Conservation (phyloP, 2,113 vertebrate genomes). For the Ondatra zibethicus region DNA sequence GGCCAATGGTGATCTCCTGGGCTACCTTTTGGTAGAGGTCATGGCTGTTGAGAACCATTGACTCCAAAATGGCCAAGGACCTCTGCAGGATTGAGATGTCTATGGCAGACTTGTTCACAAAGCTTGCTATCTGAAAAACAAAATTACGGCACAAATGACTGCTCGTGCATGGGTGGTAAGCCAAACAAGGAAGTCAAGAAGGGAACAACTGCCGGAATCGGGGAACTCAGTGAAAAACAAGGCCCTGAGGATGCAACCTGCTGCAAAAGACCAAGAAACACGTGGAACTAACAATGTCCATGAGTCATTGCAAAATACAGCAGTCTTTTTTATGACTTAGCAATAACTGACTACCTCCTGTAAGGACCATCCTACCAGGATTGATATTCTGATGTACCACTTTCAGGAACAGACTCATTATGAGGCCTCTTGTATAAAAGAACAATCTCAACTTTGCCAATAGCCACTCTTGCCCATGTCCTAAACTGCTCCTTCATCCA, state of each 20-base stretch:
- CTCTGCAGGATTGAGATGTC: constrained; percentile 96
- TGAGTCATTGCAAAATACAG: not conserved
- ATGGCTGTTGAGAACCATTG: constrained; percentile 99
- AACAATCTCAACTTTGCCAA: not conserved
- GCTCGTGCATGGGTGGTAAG: accelerated
- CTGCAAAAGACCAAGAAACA: accelerated
- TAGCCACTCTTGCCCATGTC: not conserved
- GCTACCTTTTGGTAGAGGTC: constrained; percentile 99
- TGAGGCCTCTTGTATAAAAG: not conserved
- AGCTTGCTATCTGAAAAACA: constrained; percentile 94
- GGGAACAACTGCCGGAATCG: accelerated
- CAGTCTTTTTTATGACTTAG: not conserved
- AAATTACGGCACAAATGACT: not conserved
- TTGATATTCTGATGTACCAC: not conserved
- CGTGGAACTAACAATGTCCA: accelerated
- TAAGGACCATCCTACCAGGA: not conserved
- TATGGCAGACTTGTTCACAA: constrained; percentile 96
- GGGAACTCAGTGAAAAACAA: not conserved
- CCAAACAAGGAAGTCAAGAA: not conserved
- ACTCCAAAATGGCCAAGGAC: constrained; percentile 97
- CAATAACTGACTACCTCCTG: not conserved
- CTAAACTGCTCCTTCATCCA: not conserved
- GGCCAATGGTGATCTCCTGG: constrained; percentile 99
- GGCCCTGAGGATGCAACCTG: not conserved
- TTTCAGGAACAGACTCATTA: not conserved